Evolutionary conservation across 2,113 vertebrate genomes (phyloP).

Genomic region (Labeo catla): DNA sequence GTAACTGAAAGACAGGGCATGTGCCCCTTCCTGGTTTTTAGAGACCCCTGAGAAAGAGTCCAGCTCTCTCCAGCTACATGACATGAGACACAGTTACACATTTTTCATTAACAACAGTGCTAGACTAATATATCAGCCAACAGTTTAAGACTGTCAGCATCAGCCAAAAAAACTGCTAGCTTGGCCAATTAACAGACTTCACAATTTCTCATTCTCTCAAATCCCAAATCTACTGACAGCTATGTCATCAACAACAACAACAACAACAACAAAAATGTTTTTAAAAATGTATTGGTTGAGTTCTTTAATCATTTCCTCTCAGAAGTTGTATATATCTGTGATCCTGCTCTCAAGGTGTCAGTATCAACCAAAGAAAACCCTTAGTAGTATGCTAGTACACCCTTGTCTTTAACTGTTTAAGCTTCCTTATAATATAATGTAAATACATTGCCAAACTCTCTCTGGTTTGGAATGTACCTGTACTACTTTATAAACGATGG

Average conservation of each 20-base stretch:
- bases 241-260: background rate
- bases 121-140: background rate
- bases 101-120: background rate
- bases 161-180: background rate
- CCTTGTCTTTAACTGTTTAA: background rate
- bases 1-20: background rate
- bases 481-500: background rate
- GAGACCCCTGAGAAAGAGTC: constrained; percentile 44
- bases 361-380: background rate
- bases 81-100: background rate
- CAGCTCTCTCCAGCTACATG: constrained; percentile 65
- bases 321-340: background rate
- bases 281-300: background rate
- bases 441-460: background rate
- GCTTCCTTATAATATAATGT: background rate
- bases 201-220: background rate
- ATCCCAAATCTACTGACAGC: background rate
- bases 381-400: background rate
- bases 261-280: background rate
- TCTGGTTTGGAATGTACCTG: background rate
- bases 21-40: background rate
- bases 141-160: background rate
- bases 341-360: background rate
- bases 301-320: background rate
- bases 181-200: background rate